Evolutionary conservation across 1,140 invertebrate species (phyloP).

Genomic region (Papilio machaon): DNA sequence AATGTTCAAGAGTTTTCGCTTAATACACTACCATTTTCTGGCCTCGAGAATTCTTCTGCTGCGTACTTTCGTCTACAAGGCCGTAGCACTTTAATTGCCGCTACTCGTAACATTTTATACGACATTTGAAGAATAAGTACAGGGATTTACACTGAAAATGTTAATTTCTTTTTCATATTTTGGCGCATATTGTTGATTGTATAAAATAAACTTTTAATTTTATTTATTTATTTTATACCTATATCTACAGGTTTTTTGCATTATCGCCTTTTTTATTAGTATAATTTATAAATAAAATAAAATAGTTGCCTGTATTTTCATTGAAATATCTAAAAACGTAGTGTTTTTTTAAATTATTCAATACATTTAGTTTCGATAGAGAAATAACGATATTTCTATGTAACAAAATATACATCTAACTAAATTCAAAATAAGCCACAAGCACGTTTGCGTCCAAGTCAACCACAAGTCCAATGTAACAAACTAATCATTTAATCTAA

Average conservation of each 20-base stretch:
- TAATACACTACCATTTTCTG: not conserved
- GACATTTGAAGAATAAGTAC: not conserved
- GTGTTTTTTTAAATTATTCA: not conserved
- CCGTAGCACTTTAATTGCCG: not conserved
- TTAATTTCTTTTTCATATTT: not conserved
- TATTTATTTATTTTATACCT: too few relatives aligned
- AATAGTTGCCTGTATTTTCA: not conserved
- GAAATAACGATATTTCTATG: not conserved
- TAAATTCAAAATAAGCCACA: not conserved
- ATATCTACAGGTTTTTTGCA: too few relatives aligned
- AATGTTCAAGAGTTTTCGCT: not conserved
- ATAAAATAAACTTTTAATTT: not conserved
- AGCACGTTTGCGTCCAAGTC: not conserved
- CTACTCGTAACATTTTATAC: not conserved
- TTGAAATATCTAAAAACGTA: not conserved
- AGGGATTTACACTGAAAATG: not conserved
- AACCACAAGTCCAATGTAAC: constrained; percentile 4
- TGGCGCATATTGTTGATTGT: not conserved
- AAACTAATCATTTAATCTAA: constrained; percentile 29
- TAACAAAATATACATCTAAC: not conserved
- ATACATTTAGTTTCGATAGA: not conserved
- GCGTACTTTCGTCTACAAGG: not conserved
- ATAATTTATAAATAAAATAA: not conserved
- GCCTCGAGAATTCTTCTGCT: not conserved
- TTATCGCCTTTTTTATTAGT: too few relatives aligned